Base-by-base conservation (phyloP, 2,113 vertebrate genomes). In the Pseudopipra pipra region DNA sequence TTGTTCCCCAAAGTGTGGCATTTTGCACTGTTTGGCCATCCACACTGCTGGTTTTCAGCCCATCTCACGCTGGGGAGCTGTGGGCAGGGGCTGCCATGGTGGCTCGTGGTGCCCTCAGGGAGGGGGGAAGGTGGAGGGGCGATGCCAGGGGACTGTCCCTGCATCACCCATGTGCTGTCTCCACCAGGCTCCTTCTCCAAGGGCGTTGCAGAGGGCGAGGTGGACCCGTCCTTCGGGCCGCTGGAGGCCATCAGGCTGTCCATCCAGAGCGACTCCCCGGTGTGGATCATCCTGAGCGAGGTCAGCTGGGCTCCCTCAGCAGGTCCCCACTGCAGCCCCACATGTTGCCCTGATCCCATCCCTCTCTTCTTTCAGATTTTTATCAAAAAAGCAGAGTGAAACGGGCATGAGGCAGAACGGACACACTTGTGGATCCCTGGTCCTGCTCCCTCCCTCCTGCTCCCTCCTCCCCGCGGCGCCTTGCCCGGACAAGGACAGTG, bases 251-350 rank as follows among this genome's bases (percentile, higher is more conserved):
- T 99, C 95, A 98, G 99, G 52, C 98, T 99, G 74, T 98, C 99
- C 13, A 99, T 99, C 95, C 95, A 99, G 96, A 99, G 98, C 0
- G 99, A 99, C 97, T 99, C 99, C 6, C 99, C 99, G 0, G 99
- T 99, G 83, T 99, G 99, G 99, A 99, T 99, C 95, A 99, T 99
- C 96, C 96, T 99, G 97, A 99, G 99, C 28, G 99, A 99, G 99
- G 99, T 99, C 95, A 95, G 77, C 8, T 0, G 0, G 20, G 37
- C 67, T 61, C 59, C 7, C 7, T 6, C 23, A 2, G 43, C 86
- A 8, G 33, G 8, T 43, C 41, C 41, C 20, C 6, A 20, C 16
- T 33, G 4, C 39, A 6, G 8, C 74, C 58, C 41, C 2, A 3
- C 76, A 20, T 49, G 1, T 30, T 2, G 2, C 54, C 46, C 77